These are phyloP conservation scores for Tuberolachnus salignus DNA, from an alignment of 2,888 invertebrate genomes.

Conservation along the genomic window DNA sequence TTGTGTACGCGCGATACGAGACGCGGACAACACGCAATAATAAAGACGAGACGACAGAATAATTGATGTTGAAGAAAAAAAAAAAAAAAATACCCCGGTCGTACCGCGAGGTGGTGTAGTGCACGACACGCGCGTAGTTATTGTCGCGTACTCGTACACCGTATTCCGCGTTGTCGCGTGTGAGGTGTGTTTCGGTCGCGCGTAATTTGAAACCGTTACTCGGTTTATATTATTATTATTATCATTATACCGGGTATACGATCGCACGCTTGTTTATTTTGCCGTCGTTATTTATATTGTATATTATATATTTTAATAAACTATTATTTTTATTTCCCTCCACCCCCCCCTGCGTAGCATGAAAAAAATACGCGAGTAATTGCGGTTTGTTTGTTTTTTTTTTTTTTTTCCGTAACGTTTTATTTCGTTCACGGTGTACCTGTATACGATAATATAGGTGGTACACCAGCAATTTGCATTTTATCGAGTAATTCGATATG, in stretches of 20 bases:
- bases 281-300: too few species aligned
- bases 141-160: neutral
- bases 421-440: too few species aligned
- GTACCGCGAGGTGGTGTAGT: too few species aligned
- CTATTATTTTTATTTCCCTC: neutral
- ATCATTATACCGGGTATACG: too few species aligned
- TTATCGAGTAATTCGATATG: too few species aligned
- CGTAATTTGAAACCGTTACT: constrained; percentile 44
- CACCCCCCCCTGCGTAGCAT: too few species aligned
- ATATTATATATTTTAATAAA: too few species aligned
- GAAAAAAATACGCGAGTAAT: constrained; percentile 8
- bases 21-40: constrained; percentile 6
- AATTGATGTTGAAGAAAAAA: constrained; percentile 22
- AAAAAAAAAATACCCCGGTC: too few species aligned
- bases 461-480: too few species aligned
- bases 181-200: neutral
- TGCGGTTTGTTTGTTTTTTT: neutral
- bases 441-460: too few species aligned
- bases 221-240: neutral
- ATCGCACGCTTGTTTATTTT: constrained; percentile 35
- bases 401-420: neutral
- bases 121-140: too few species aligned
- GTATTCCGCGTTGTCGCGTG: neutral
- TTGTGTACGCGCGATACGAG: neutral
- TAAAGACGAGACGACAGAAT: constrained; percentile 6